Base-by-base conservation (phyloP, 2,113 vertebrate genomes). In the Toxotes chatareus region DNA sequence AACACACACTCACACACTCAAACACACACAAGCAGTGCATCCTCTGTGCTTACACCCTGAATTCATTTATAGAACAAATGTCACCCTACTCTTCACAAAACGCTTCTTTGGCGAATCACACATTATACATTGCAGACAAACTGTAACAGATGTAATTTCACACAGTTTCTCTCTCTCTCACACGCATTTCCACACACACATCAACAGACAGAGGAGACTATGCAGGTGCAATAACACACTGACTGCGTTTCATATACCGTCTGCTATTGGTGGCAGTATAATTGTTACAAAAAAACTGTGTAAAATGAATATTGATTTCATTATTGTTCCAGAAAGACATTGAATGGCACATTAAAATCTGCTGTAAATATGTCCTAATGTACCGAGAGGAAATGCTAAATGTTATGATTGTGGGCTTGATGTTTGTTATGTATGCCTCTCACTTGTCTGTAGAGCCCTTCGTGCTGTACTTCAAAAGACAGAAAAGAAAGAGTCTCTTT, bases 171-270 rank as follows among this genome's bases (percentile, higher is more conserved):
- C 32, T 63, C 44, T 16, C 69, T 13, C 60, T 27, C 63, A 42
- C 69, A 53, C 23, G 23, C 53, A 40, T 31, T 59, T 7, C 1
- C 44, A 62, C 47, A 27, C 27, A 64, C 42, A 76, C 67, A 55
- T 0, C 36, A 56, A 72, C 53, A 55, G 10, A 72, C 32, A 75
- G 19, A 59, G n/a, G n/a, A 31, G 31, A 73, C n/a, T 27, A 69
- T 71, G 62, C 49, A 76, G 36, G 76, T 88, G 77, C 69, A 83
- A 76, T 83, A 80, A 76, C 64, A 74, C 57, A 59, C 62, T 68
- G 14, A 47, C 42, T 81, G 46, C 57, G 31, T 53, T 71, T 79
- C 67, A 66, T 67, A 65, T 76, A 83, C 65, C 19, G 79, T 84
- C 55, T 32, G 23, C 51, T 60, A 27, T 78, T 32, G 53, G 21